Conservation (phyloP, 92 coral and sea anemone genomes). For the Zoanthus sansibaricus region DNA sequence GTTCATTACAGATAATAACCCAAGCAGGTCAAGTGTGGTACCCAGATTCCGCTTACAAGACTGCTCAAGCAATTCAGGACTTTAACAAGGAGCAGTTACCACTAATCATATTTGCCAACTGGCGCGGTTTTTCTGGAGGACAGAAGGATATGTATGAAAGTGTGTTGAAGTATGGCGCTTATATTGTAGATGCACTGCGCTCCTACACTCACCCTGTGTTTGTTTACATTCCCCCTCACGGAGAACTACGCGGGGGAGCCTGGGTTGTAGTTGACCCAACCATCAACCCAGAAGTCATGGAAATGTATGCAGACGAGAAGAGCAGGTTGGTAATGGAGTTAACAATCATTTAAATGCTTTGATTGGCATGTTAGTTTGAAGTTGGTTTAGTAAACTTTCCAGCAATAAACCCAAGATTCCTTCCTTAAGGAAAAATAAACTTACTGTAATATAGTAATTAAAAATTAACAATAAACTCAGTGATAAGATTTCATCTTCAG, state of each 20-base stretch:
- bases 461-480: no score
- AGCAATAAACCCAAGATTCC: no score
- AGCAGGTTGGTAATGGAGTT: conserved; percentile 69
- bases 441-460: no score
- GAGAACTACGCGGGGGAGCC: conserved; percentile 98
- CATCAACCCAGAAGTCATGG: conserved; percentile 92
- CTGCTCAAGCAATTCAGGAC: conserved; percentile 95
- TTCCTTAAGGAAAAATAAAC: no score
- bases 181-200: conserved; percentile 93
- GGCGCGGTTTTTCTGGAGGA: conserved; percentile 99
- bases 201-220: conserved; percentile 91
- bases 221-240: conserved; percentile 90
- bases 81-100: conserved; percentile 96
- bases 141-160: conserved; percentile 95
- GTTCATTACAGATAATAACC: conserved; percentile 61
- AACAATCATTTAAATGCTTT: not conserved
- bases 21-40: conserved; percentile 99
- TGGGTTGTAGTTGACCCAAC: conserved; percentile 99
- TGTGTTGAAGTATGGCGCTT: conserved; percentile 92
- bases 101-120: conserved; percentile 96
- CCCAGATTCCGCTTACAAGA: conserved; percentile 99
- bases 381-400: not conserved
- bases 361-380: not conserved
- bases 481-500: no score
- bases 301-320: conserved; percentile 97